Percentiles rank a stretch among this genome's conserved stretches.
Conservation (phyloP, 2,797 vertebrate genomes). For the Darevskia nairensis region DNA sequence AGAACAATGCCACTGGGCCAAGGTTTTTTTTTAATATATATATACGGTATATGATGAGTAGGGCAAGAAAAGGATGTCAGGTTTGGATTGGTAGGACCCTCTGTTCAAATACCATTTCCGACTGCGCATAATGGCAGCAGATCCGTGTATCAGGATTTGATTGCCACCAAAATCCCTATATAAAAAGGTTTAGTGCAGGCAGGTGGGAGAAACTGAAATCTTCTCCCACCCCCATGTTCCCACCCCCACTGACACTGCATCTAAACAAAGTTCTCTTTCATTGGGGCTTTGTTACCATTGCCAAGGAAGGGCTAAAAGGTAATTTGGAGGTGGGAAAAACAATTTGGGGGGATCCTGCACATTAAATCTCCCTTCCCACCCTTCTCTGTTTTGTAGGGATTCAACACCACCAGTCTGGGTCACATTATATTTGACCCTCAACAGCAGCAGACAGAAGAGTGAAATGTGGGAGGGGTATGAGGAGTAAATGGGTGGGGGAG, state of each 20-base stretch:
- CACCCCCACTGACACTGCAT: background rate
- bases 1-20: background rate
- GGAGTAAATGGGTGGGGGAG: background rate
- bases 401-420: background rate
- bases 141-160: background rate
- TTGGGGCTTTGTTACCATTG: background rate
- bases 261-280: background rate
- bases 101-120: background rate
- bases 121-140: background rate
- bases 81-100: background rate
- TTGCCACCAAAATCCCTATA: background rate
- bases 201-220: background rate
- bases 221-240: background rate
- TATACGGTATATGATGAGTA: background rate
- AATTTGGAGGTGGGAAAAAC: too few relatives aligned
- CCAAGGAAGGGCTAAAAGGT: background rate
- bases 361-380: background rate
- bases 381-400: background rate
- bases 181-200: background rate
- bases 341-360: too few relatives aligned
- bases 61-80: background rate
- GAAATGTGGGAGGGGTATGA: background rate
- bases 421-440: background rate
- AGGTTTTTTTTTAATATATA: too few relatives aligned
- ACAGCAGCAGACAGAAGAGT: background rate